A percentile compares a stretch with the other conserved stretches of the same genome.
These are phyloP conservation scores for Colinus virginianus DNA, from an alignment of 2,113 vertebrate genomes.

Conservation along the genomic window DNA sequence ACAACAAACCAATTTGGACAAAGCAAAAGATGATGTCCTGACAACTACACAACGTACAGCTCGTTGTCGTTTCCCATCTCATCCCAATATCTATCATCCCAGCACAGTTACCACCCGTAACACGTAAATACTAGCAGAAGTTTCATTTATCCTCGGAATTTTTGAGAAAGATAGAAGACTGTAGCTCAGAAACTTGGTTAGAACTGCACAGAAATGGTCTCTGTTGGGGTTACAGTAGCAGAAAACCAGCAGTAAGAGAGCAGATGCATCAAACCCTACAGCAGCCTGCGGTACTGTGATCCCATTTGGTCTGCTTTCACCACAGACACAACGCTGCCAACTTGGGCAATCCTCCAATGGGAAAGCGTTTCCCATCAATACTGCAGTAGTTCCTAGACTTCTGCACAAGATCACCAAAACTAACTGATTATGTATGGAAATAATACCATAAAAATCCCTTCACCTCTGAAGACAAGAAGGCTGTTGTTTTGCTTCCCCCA, in stretches of 20 bases:
- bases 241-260: accelerated
- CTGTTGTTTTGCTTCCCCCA: not conserved
- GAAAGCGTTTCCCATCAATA: not conserved
- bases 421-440: not conserved
- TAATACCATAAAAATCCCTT: not conserved
- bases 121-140: not conserved
- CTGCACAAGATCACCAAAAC: not conserved
- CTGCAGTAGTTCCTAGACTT: not conserved
- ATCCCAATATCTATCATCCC: not conserved
- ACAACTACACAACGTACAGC: not conserved
- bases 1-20: not conserved
- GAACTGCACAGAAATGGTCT: not conserved
- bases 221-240: not conserved
- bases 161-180: not conserved
- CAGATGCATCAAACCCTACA: not conserved
- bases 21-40: not conserved
- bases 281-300: accelerated
- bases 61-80: not conserved
- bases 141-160: not conserved
- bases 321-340: accelerated
- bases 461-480: not conserved
- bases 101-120: not conserved
- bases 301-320: accelerated
- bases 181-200: not conserved
- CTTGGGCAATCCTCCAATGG: not conserved